Evolutionary conservation across 1,140 invertebrate genomes (phyloP).

Genomic region (Pinna nobilis): DNA sequence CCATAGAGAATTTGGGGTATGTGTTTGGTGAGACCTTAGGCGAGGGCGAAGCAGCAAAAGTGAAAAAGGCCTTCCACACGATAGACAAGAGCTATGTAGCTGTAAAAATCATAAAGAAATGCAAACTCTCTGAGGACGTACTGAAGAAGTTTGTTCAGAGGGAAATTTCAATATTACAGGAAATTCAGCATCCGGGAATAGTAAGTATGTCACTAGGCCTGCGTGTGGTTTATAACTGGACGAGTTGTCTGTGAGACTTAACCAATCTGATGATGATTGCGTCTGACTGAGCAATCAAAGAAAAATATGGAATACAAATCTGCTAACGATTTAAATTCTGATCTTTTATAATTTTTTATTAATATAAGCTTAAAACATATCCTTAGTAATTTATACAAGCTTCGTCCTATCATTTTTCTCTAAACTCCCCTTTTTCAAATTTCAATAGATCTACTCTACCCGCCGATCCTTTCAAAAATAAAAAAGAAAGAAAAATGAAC

Average conservation of each 20-base stretch:
- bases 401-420: no score
- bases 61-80: slow-evolving; percentile 84
- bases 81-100: slow-evolving; percentile 84
- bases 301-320: no score
- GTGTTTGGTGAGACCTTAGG: slow-evolving; percentile 84
- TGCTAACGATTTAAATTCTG: background rate
- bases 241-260: background rate
- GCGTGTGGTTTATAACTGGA: background rate
- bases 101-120: slow-evolving; percentile 89
- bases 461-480: no score
- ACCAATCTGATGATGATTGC: no score
- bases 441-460: no score
- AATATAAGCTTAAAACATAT: background rate
- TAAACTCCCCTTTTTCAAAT: no score
- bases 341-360: background rate
- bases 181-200: slow-evolving; percentile 84
- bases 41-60: slow-evolving; percentile 86
- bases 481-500: no score
- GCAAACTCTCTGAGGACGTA: slow-evolving; percentile 84
- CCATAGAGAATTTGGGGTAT: slow-evolving; percentile 86
- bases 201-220: slow-evolving; percentile 81
- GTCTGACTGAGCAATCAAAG: no score
- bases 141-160: slow-evolving; percentile 87
- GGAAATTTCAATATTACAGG: slow-evolving; percentile 84
- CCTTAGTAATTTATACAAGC: background rate